phyloP scores from a whole-genome alignment of 2,888 invertebrate genomes.

The Zygogramma bicolorata region DNA sequence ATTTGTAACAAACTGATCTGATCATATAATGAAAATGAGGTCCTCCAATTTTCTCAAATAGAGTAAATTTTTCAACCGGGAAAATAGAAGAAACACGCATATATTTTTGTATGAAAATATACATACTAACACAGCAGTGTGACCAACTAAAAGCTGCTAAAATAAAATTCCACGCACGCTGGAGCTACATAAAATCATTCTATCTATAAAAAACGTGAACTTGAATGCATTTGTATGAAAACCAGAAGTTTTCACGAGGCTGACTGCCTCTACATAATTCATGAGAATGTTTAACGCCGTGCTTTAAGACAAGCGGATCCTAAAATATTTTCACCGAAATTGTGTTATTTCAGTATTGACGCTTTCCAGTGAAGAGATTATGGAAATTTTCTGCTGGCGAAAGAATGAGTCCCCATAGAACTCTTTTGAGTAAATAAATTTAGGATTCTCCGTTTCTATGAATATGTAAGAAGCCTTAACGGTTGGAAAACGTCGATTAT shows the following conservation, averaged over 20 bases:
- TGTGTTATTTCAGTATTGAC: conserved; percentile 45
- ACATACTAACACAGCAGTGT: no score
- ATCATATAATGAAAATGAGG: no score
- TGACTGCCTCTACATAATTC: conserved; percentile 28
- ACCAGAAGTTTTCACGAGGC: conserved; percentile 19
- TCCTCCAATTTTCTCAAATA: no score
- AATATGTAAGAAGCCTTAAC: conserved; percentile 34
- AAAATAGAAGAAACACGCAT: no score
- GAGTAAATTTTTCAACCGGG: no score
- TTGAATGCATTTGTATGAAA: conserved; percentile 14
- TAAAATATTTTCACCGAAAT: conserved; percentile 45
- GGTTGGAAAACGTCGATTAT: conserved; percentile 27
- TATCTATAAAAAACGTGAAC: conserved; percentile 1
- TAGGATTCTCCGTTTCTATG: conserved; percentile 33
- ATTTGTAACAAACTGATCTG: no score
- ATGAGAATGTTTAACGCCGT: conserved; percentile 19
- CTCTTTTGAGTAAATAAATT: conserved; percentile 36
- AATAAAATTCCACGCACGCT: no score
- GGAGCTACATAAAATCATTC: conserved; percentile 8
- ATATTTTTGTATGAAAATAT: no score
- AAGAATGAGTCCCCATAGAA: conserved; percentile 32
- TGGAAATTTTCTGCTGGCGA: conserved; percentile 38
- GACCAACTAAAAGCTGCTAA: no score
- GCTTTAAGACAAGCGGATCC: conserved; percentile 29
- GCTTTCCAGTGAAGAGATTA: conserved; percentile 43